Evolutionary conservation across 2,113 vertebrate genomes (phyloP).

Genomic region (Maylandia zebra): DNA sequence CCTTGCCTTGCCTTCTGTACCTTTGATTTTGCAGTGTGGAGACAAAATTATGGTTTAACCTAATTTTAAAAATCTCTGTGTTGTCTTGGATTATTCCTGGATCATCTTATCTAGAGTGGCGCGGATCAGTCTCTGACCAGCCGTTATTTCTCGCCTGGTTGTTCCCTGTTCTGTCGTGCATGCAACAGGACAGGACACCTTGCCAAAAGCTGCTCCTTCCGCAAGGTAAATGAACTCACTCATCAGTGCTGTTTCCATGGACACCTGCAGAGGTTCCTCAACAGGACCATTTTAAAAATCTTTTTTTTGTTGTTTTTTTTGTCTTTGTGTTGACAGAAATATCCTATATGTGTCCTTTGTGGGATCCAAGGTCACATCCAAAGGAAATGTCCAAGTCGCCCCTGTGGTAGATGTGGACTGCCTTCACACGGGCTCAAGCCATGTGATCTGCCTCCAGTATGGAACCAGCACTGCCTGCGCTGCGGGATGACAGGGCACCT

Average conservation of each 20-base stretch:
- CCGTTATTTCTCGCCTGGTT: conserved; percentile 13
- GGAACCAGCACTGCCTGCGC: conserved; percentile 60
- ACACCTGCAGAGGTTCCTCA: background rate
- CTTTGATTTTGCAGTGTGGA: background rate
- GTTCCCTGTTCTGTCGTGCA: conserved; percentile 11
- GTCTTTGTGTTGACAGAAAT: conserved; percentile 25
- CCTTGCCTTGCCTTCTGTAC: background rate
- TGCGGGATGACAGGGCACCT: conserved; percentile 58
- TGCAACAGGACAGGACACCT: conserved; percentile 50
- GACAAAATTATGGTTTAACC: background rate
- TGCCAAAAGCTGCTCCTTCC: conserved; percentile 35
- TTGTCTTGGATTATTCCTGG: background rate
- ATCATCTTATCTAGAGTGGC: background rate
- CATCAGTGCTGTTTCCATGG: background rate
- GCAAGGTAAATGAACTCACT: conserved; percentile 33
- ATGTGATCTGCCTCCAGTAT: conserved; percentile 39
- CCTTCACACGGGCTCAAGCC: conserved; percentile 24
- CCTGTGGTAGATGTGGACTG: conserved; percentile 49
- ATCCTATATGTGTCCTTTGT: conserved; percentile 50
- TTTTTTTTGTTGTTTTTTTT: background rate
- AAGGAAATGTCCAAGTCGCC: conserved; percentile 30
- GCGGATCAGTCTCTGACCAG: background rate
- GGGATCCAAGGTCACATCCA: conserved; percentile 53
- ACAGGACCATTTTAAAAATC: background rate
- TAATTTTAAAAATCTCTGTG: background rate